Conservation (phyloP, 2,797 vertebrate species). For the Geotrypetes seraphini region DNA sequence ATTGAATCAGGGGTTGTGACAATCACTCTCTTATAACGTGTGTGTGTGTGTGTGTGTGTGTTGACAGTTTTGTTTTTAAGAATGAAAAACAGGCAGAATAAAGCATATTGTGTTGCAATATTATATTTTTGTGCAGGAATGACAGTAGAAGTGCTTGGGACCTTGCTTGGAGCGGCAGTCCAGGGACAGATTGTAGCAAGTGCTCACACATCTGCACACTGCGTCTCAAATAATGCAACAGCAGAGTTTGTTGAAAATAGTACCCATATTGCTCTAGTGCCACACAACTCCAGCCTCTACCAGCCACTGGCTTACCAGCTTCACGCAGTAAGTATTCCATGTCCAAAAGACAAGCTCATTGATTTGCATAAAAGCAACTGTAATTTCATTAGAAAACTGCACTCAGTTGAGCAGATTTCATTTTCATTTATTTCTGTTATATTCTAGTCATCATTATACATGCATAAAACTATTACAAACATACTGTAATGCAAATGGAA, state of each 20-base stretch:
- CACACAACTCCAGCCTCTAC: constrained; percentile 37
- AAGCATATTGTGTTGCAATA: too few relatives aligned
- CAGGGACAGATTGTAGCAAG: constrained; percentile 89
- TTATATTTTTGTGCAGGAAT: constrained; percentile 62
- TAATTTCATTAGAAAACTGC: too few relatives aligned
- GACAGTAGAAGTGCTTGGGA: constrained; percentile 87
- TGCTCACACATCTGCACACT: constrained; percentile 71
- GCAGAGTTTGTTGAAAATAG: constrained; percentile 43
- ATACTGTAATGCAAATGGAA: too few relatives aligned
- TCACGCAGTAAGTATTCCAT: constrained; percentile 64
- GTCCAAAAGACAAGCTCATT: too few relatives aligned
- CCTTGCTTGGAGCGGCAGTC: constrained; percentile 78
- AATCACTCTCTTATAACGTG: too few relatives aligned
- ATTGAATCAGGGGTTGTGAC: too few relatives aligned
- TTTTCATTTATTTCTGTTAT: too few relatives aligned
- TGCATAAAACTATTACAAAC: too few relatives aligned
- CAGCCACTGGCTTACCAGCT: constrained; percentile 54
- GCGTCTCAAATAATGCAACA: constrained; percentile 48
- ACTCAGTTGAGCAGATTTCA: too few relatives aligned
- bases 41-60: too few relatives aligned
- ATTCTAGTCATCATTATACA: too few relatives aligned
- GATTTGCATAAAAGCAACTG: too few relatives aligned
- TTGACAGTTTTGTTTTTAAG: background rate
- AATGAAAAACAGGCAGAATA: background rate
- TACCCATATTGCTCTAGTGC: constrained; percentile 28